A percentile compares a stretch with the other conserved stretches of the same genome.
Conservation (phyloP, 2,113 vertebrate genomes). For the Lophius piscatorius region DNA sequence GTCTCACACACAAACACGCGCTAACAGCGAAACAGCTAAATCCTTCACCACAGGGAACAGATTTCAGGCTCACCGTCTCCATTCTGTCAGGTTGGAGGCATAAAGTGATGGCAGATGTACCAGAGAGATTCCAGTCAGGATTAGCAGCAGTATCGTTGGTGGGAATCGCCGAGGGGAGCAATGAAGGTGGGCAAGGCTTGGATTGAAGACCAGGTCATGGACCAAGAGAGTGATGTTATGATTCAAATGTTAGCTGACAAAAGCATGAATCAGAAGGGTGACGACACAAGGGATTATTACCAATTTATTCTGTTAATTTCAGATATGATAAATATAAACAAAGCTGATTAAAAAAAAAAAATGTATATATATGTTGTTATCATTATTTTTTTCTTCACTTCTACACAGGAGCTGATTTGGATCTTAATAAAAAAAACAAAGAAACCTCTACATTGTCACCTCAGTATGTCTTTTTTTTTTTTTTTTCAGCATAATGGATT, state of each 20-base stretch:
- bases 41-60: conserved; percentile 55
- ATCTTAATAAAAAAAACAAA: no score
- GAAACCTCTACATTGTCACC: no score
- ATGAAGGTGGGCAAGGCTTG: conserved; percentile 6
- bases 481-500: no score
- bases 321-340: no score
- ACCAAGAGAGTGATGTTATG: conserved; percentile 9
- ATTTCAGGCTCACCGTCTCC: conserved; percentile 62
- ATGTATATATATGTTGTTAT: no score
- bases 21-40: conserved; percentile 34
- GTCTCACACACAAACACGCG: conserved; percentile 14
- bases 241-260: conserved; percentile 33
- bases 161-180: conserved; percentile 37
- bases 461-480: no score
- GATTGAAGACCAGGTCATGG: conserved; percentile 7
- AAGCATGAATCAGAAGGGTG: neutral
- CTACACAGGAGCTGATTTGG: no score
- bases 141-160: conserved; percentile 67
- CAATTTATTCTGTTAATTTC: neutral
- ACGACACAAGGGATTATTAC: neutral
- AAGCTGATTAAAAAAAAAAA: no score
- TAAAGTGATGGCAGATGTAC: conserved; percentile 55
- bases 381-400: no score
- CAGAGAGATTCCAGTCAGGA: conserved; percentile 58
- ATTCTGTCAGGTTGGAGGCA: conserved; percentile 58